A percentile compares a stretch with the other conserved stretches of the same genome.
Conservation (phyloP, 2,797 vertebrate species). For the Distichodus sexfasciatus region DNA sequence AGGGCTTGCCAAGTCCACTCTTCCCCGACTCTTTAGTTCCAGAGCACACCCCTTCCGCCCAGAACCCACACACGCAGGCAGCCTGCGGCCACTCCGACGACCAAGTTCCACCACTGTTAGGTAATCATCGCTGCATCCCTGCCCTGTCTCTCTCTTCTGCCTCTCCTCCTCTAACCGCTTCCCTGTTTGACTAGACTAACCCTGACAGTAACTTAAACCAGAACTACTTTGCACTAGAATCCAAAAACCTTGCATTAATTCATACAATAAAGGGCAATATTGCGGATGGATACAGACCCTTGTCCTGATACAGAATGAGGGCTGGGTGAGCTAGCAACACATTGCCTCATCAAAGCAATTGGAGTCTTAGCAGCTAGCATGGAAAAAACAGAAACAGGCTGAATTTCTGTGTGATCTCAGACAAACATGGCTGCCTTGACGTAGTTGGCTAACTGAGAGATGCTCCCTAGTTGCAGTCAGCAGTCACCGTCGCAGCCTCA, state of each 20-base stretch:
- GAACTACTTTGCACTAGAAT: slow-evolving; percentile 61
- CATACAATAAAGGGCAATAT: slow-evolving; percentile 51
- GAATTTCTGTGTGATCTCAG: slow-evolving; percentile 60
- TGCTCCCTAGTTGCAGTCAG: slow-evolving; percentile 70
- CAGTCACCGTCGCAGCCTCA: slow-evolving; percentile 76
- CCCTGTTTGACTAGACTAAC: slow-evolving; percentile 73
- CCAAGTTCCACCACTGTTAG: slow-evolving; percentile 78
- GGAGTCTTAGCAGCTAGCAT: slow-evolving; percentile 61
- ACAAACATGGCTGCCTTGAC: slow-evolving; percentile 62
- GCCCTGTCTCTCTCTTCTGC: slow-evolving; percentile 66
- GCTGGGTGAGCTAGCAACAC: slow-evolving; percentile 60
- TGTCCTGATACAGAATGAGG: slow-evolving; percentile 46
- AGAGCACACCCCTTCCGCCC: slow-evolving; percentile 71
- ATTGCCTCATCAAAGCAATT: slow-evolving; percentile 51
- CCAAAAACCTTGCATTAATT: slow-evolving; percentile 31
- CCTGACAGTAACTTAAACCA: slow-evolving; percentile 68
- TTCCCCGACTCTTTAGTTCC: slow-evolving; percentile 77
- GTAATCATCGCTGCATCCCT: slow-evolving; percentile 84
- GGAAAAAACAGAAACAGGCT: slow-evolving; percentile 66
- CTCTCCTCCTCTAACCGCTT: slow-evolving; percentile 75
- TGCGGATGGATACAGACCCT: slow-evolving; percentile 44
- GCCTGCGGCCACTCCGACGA: slow-evolving; percentile 75
- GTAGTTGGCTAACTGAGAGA: slow-evolving; percentile 57
- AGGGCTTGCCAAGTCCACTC: slow-evolving; percentile 69
- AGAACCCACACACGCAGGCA: slow-evolving; percentile 74